A percentile compares a stretch with the other conserved stretches of the same genome.
These are phyloP conservation scores for Dryobates pubescens DNA, from an alignment of 2,797 vertebrate species.

Conservation along the genomic window DNA sequence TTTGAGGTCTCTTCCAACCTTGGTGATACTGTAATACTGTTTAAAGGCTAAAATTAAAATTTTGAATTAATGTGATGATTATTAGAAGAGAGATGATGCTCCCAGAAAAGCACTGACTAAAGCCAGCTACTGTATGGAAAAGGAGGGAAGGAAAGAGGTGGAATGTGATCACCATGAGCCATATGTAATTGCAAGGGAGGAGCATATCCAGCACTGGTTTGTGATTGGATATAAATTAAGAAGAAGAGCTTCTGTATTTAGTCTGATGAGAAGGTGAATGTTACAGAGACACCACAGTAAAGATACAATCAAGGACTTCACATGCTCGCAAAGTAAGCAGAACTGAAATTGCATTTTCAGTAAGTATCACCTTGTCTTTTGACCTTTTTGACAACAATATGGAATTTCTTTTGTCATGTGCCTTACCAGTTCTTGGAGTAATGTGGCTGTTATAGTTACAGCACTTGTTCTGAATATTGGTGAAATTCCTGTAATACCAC, in stretches of 20 bases:
- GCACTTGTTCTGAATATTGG: neutral
- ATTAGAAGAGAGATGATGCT: constrained; percentile 45
- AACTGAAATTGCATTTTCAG: constrained; percentile 26
- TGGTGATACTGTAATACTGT: too few species aligned
- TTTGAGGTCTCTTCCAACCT: too few species aligned
- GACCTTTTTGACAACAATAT: neutral
- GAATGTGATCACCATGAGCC: neutral
- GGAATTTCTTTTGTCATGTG: neutral
- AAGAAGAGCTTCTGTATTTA: constrained; percentile 33
- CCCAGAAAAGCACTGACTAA: constrained; percentile 5
- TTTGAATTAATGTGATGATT: constrained; percentile 72
- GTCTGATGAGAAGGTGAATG: constrained; percentile 6
- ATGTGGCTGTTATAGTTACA: neutral
- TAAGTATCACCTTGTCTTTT: constrained; percentile 39
- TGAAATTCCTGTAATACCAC: neutral
- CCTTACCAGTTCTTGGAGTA: neutral
- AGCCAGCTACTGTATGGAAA: neutral
- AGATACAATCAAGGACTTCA: constrained; percentile 2
- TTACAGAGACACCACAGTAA: neutral
- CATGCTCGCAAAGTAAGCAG: neutral
- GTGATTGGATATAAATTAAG: constrained; percentile 57
- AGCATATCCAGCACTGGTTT: constrained; percentile 18
- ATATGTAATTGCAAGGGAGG: constrained; percentile 45
- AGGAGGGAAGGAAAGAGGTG: constrained; percentile 7
- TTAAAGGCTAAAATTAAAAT: constrained; percentile 58